Conservation (phyloP, 2,113 vertebrate species). For the Tupaia chinensis region DNA sequence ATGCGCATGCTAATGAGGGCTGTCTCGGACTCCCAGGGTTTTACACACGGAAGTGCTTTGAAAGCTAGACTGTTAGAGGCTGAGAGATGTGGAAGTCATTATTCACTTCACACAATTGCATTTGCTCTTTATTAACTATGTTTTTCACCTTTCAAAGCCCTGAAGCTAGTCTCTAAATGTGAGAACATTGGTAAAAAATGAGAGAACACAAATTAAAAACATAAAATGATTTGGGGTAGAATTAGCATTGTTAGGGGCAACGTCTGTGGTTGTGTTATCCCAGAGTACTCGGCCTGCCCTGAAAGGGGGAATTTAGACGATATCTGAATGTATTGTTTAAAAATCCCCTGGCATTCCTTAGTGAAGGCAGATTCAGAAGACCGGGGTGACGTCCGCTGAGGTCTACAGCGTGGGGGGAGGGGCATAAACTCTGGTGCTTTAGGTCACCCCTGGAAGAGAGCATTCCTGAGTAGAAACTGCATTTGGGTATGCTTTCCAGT, state of each 20-base stretch:
- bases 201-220: not conserved
- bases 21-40: not conserved
- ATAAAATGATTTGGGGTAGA: not conserved
- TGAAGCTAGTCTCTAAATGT: not conserved
- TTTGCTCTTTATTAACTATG: not conserved
- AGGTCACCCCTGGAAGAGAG: too few relatives aligned
- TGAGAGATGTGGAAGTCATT: not conserved
- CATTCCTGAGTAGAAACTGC: fast-evolving
- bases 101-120: not conserved
- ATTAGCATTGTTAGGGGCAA: not conserved
- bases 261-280: not conserved
- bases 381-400: not conserved
- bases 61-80: not conserved
- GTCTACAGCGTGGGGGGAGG: too few relatives aligned
- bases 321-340: not conserved
- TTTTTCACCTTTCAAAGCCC: slow-evolving; percentile 21
- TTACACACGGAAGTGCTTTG: not conserved
- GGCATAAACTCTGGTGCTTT: fast-evolving
- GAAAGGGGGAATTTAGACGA: not conserved
- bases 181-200: not conserved
- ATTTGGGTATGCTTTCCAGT: not conserved
- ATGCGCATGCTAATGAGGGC: fast-evolving
- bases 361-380: not conserved
- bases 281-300: not conserved
- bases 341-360: not conserved